Base-by-base conservation (phyloP, 64 coral and sea anemone genomes). In the Montipora efflorescens region DNA sequence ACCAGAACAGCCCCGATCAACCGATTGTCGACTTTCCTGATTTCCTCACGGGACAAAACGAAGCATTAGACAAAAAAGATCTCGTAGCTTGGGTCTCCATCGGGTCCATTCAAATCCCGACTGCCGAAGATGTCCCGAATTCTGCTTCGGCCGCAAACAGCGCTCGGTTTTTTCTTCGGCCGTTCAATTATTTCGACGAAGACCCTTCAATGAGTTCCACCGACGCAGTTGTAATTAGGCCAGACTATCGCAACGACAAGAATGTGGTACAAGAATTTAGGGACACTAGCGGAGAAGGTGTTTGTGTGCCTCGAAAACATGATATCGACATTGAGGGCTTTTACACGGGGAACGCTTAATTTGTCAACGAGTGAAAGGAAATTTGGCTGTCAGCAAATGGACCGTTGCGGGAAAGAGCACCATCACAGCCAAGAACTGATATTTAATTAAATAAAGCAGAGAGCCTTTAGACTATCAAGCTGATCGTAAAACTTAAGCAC, bases 171-270 rank as follows among this genome's bases (percentile, higher is more conserved):
- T 89, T 89, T 61, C 87, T 89, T 21, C 87, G 73, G 73, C 87
- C 87, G n/a, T 89, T 89, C 20, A 89, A 89, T 89, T 89, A 89
- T 58, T 89, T 89, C 72, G 51, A 89, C 75, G 73, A 50, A 76
- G 87, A 58, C 22, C 87, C 87, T 9, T 89, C 87, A 2, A 78
- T 75, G 23, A 13, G 28, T 77, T 89, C 87, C 10, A 75, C 51
- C 58, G 18, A 89, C 47, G 75, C 87, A 58, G 87, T 89, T 14
- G 16, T 86, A 12, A 86, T 86, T 13, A 70, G 46, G 47, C 82
- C 64, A 1, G 62, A 6, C 19, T 11, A 48, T 6, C 43, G 36
- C 45, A 86, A 71, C 7, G 59, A 71, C 18, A 71, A 71, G 14
- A n/a, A 70, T 50, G 82, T 72, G 4, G 82, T 72, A 14, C 62